phyloP scores from a whole-genome alignment of 2,888 invertebrate genomes.

The Dicranocentrus wangi region DNA sequence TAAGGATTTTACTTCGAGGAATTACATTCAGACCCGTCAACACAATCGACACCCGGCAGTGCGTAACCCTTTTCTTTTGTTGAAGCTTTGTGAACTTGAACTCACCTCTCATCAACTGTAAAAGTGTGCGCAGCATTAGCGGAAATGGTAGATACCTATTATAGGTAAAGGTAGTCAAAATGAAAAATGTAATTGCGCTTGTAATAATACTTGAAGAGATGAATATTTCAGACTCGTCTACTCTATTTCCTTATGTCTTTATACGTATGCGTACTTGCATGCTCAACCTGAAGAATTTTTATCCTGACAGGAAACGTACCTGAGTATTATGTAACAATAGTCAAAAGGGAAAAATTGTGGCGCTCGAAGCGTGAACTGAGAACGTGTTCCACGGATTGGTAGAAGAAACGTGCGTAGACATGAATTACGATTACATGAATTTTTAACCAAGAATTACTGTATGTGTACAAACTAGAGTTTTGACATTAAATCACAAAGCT shows the following conservation, averaged over 20 bases:
- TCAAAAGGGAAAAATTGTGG: neutral
- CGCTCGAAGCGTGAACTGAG: neutral
- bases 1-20: neutral
- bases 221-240: no score
- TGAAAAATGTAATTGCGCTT: no score
- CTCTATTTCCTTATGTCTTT: no score
- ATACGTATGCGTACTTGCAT: neutral
- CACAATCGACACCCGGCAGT: neutral
- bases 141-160: no score
- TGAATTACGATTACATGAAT: no score
- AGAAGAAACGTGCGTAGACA: no score
- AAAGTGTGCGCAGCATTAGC: no score
- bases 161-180: neutral
- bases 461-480: no score
- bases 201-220: no score
- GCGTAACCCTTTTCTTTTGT: conserved; percentile 22
- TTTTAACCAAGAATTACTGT: no score
- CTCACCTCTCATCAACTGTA: conserved; percentile 31
- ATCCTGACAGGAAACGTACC: neutral
- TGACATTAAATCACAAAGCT: no score
- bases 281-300: neutral
- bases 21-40: neutral
- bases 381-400: no score
- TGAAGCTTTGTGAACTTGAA: conserved; percentile 35
- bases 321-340: neutral